Evolutionary conservation across 2,888 invertebrate species (phyloP), one percentile per base, ranked within the genome.

Genomic region (Lottia scabra): DNA sequence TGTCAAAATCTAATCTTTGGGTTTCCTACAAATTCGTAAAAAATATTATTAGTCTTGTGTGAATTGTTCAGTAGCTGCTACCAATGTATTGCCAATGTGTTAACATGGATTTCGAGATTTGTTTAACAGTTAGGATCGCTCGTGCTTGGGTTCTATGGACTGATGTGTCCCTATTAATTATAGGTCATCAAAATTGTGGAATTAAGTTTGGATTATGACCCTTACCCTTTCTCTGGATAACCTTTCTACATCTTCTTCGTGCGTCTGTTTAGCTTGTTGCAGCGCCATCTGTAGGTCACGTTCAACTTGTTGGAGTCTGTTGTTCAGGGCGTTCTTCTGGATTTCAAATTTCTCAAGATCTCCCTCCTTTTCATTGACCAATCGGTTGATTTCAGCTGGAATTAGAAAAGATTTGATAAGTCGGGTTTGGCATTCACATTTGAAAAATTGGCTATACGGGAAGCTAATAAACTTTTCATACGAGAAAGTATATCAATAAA

Each of bases 261-360:
- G 89, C 10, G 88, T 85, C 75, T 88, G 87, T 76, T 89, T 87
- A 80, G 88, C 88, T 80, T 90, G 89, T n/a, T 87, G 86, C 43
- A 90, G 79, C 6, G 88, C 84, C 75, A 87, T 75, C 80, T 87
- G 86, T 68, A 89, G 85, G 78, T 90, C 90, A 71, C 89, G 85
- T 79, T 90, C 90, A 0, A 94, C 93, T 84, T 95, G 94, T 79
- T 93, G 95, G 85, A 96, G 91, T 66, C 95, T 93, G 86, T 95
- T 94, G 84, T 96, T 96, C 65, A 97, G 90, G 2, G 93, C 91
- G 79, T 92, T 92, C 65, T 87, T 85, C 70, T 85, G 82, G 69
- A 87, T 80, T 66, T 89, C 89, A 68, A 86, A 83, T 74, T 87
- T 87, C 74, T 89, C 88, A 15, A 84, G 78, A 80, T 88, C 89